phyloP scores from a whole-genome alignment of 2,888 invertebrate genomes.

The Caenorhabditis auriculariae region DNA sequence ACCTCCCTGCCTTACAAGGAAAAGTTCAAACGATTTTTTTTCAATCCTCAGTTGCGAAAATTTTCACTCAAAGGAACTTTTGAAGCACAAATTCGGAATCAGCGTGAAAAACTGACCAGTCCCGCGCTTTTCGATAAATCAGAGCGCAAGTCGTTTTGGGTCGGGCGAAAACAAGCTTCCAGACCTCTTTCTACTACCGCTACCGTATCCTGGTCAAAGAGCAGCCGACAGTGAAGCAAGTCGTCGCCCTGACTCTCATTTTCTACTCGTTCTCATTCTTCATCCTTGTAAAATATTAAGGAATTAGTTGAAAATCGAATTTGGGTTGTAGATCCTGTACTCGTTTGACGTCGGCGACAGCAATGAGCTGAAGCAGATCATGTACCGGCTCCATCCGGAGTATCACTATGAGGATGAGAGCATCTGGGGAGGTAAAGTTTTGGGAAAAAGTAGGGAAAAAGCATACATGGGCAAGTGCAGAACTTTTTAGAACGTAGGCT shows the following conservation, averaged over 20 bases:
- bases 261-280: constrained; percentile 23
- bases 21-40: no score
- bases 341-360: constrained; percentile 17
- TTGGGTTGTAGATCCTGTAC: constrained; percentile 17
- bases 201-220: constrained; percentile 22
- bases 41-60: no score
- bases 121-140: no score
- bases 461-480: no score
- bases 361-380: constrained; percentile 18
- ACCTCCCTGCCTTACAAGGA: no score
- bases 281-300: constrained; percentile 7
- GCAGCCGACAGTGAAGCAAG: constrained; percentile 4
- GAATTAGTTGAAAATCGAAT: not conserved
- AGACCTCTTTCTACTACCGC: constrained; percentile 30
- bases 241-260: constrained; percentile 9
- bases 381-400: constrained; percentile 17
- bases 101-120: no score
- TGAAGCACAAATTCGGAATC: no score
- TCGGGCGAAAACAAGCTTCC: no score
- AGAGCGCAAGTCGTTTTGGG: no score
- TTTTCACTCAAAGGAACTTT: no score
- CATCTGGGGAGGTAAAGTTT: constrained; percentile 20
- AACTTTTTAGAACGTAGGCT: no score
- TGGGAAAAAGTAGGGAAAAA: not conserved
- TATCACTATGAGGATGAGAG: constrained; percentile 16